These are phyloP conservation scores for Arbacia lixula DNA, from an alignment of 53 echinoderm and acorn worm species.

Conservation along the genomic window DNA sequence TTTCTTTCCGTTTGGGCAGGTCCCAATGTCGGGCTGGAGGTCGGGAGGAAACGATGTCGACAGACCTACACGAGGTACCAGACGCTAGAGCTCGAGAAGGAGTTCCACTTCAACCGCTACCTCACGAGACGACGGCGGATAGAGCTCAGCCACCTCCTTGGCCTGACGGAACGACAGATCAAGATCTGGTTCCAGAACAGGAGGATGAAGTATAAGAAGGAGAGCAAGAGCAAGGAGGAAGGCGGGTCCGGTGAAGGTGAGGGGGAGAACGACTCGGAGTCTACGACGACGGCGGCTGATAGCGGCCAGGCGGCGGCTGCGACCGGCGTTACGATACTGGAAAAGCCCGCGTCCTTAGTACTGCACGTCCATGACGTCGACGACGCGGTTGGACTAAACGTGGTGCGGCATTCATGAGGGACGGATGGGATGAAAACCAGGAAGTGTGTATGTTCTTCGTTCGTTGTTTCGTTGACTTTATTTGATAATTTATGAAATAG, in stretches of 20 bases:
- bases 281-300: neutral
- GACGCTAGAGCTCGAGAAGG: constrained; percentile 96
- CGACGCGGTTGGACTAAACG: constrained; percentile 38
- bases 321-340: constrained; percentile 25
- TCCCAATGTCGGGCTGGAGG: constrained; percentile 51
- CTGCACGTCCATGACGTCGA: constrained; percentile 49
- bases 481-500: constrained; percentile 20
- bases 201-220: constrained; percentile 77
- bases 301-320: neutral
- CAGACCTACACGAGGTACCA: constrained; percentile 99
- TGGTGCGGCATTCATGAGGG: constrained; percentile 47
- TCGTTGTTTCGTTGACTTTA: constrained; percentile 26
- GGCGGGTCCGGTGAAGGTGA: constrained; percentile 51
- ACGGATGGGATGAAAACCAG: too few relatives aligned
- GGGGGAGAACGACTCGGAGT: constrained; percentile 32
- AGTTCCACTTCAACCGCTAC: constrained; percentile 97
- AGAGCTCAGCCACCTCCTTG: constrained; percentile 91
- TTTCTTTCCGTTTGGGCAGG: constrained; percentile 2
- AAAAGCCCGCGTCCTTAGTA: constrained; percentile 50
- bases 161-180: constrained; percentile 95
- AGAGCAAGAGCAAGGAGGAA: constrained; percentile 63
- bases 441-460: too few relatives aligned
- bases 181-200: constrained; percentile 99
- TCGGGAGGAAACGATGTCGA: constrained; percentile 84
- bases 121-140: constrained; percentile 91